Evolutionary conservation across 2,888 invertebrate species (phyloP), one percentile per base, ranked within the genome.

Genomic region (Pachydiplax longipennis): DNA sequence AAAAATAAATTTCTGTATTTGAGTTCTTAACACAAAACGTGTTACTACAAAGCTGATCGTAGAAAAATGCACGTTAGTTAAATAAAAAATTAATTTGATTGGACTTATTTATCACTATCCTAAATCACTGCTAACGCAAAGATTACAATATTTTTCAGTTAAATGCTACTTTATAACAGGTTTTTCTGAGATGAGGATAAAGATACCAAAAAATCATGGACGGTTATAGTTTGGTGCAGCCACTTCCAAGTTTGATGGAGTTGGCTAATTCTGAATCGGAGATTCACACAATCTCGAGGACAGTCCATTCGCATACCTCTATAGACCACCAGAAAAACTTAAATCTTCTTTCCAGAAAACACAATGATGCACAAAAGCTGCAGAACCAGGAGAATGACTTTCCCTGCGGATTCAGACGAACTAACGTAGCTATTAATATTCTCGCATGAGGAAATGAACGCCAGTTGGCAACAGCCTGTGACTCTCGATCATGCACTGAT

Each of bases 201-300:
- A 93, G 97, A 96, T 94, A 98, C 97, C 93, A 98, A 95, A 93
- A 97, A 97, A 93, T 98, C 97, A 96, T 98, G 98, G 91, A 98
- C 95, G 93, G 96, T 97, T 93, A 97, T 97, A 92, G 98, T 98
- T 94, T 98, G 98, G 94, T 98, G 98, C 94, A 98, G 95, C 98
- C 98, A 98, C 98, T 98, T 98, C 97, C 97, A 98, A 94, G 98
- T 98, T 95, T 98, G 98, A 95, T 98, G 97, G 95, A 98, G 96
- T 95, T 96, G 96, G 95, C 97, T 97, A 94, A 97, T 96, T 95
- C 98, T 97, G 96, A 96, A 96, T 95, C 98, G 97, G 95, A 98
- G 97, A 95, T 97, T 97, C 96, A 98, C 95, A 96, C 97, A 97
- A 94, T 97, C 97, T 94, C 96, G 96, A 87, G 87, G 87, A 94